A percentile compares a stretch with the other conserved stretches of the same genome.
Evolutionary conservation across 2,888 invertebrate genomes (phyloP).

Genomic region (Patella pellucida): DNA sequence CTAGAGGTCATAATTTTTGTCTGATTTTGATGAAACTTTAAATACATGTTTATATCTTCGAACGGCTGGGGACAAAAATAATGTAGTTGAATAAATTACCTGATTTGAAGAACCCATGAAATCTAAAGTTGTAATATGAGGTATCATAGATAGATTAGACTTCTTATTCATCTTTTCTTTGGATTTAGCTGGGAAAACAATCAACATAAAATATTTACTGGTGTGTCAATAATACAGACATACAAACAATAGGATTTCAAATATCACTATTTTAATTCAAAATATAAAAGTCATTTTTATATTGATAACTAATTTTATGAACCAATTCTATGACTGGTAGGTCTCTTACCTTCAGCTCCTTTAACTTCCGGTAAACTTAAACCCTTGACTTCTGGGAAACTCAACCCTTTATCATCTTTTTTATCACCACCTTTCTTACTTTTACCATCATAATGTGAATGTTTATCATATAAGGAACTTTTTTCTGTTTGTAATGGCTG

Average conservation of each 20-base stretch:
- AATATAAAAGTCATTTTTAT: no score
- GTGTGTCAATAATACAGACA: no score
- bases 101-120: constrained; percentile 41
- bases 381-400: constrained; percentile 38
- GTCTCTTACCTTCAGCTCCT: constrained; percentile 56
- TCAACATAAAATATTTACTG: not conserved
- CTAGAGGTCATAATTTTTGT: no score
- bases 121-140: constrained; percentile 63
- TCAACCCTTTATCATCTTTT: constrained; percentile 24
- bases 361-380: constrained; percentile 58
- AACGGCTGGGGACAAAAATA: no score
- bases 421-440: constrained; percentile 43
- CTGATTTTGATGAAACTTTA: no score
- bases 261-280: no score
- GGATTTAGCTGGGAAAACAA: constrained; percentile 35
- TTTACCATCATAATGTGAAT: constrained; percentile 42
- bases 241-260: no score
- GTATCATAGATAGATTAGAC: constrained; percentile 56
- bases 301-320: no score
- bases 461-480: constrained; percentile 58
- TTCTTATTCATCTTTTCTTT: constrained; percentile 49
- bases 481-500: constrained; percentile 61
- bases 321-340: no score
- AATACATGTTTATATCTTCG: no score
- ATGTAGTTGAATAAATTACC: not conserved